These are phyloP conservation scores for Prionailurus viverrinus DNA, from an alignment of 2,113 vertebrate species.

Conservation along the genomic window DNA sequence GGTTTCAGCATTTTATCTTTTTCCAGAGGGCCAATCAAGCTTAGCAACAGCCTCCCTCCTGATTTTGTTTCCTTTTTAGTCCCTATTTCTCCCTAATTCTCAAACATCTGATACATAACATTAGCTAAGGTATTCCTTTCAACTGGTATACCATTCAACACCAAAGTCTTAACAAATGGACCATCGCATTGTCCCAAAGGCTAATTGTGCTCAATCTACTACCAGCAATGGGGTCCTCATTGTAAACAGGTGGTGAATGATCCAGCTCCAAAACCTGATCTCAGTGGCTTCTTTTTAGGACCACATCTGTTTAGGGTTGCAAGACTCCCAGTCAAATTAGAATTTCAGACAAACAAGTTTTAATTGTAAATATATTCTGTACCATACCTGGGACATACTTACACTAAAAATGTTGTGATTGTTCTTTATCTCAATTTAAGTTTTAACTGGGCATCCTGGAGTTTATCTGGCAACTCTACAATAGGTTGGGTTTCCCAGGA, in stretches of 20 bases:
- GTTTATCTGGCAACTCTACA: background rate
- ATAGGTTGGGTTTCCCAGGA: background rate
- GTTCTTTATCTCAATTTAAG: background rate
- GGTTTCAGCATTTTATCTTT: background rate
- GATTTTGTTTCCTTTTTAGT: background rate
- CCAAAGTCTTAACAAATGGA: background rate
- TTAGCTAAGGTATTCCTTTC: background rate
- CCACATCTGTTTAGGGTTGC: background rate
- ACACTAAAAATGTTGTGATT: background rate
- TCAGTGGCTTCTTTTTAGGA: background rate
- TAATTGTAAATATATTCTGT: background rate
- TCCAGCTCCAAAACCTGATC: background rate
- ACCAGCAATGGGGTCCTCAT: background rate
- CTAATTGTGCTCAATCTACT: background rate
- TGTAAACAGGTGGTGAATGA: background rate
- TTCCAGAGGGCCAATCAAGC: background rate
- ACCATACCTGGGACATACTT: background rate
- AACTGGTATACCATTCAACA: too few relatives aligned
- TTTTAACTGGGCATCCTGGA: background rate
- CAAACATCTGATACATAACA: background rate
- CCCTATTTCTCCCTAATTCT: background rate
- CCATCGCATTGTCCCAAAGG: background rate
- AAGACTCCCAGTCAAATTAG: background rate
- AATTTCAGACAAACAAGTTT: background rate
- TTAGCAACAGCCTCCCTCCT: background rate